Evolutionary conservation across 2,888 invertebrate genomes (phyloP).

Genomic region (Philhelius pedissequus): DNA sequence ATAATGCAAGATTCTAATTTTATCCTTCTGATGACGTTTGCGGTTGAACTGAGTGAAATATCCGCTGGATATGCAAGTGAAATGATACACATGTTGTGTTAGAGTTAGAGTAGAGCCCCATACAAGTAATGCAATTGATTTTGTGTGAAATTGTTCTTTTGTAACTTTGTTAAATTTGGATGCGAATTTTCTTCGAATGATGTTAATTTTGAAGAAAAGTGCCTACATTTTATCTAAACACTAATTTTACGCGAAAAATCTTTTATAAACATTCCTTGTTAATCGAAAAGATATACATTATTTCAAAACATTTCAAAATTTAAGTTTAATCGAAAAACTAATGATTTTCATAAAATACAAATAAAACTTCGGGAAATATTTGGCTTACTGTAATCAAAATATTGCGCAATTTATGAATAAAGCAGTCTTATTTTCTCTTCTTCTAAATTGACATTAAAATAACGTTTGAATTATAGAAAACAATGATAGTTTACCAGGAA

Average conservation of each 20-base stretch:
- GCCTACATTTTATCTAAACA: not conserved
- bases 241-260: not conserved
- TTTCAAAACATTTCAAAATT: not conserved
- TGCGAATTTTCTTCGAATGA: not conserved
- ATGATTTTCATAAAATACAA: not conserved
- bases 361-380: not conserved
- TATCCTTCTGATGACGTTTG: conserved; percentile 12
- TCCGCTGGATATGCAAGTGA: conserved; percentile 23
- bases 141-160: not conserved
- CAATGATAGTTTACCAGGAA: no score
- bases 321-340: not conserved
- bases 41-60: not conserved
- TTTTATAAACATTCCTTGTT: not conserved
- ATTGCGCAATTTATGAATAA: not conserved
- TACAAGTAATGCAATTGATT: not conserved
- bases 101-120: not conserved
- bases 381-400: not conserved
- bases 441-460: no score
- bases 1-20: conserved; percentile 20
- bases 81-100: not conserved
- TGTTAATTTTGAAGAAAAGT: not conserved
- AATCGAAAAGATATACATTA: not conserved
- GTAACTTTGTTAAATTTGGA: not conserved
- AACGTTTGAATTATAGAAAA: no score
- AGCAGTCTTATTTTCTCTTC: no score